These are phyloP conservation scores for Tringa solitaria DNA, from an alignment of 2,113 vertebrate species.

Conservation along the genomic window DNA sequence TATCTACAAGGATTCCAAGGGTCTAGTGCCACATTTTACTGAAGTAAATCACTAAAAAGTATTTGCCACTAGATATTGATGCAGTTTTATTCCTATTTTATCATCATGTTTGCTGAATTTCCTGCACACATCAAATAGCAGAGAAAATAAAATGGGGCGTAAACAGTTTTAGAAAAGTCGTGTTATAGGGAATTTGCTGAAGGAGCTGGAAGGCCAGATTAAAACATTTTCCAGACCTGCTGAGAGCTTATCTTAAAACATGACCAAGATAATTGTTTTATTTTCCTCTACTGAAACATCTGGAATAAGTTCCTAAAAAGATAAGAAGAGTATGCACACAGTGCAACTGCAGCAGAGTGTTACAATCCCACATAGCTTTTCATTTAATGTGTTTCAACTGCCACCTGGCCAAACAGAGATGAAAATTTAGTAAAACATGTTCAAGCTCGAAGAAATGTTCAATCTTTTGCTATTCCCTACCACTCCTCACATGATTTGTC, in stretches of 20 bases:
- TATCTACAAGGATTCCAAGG: background rate
- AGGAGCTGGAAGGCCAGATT: constrained; percentile 55
- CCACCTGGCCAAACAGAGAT: constrained; percentile 46
- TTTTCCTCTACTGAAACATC: constrained; percentile 56
- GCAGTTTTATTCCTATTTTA: background rate
- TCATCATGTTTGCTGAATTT: background rate
- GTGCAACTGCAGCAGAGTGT: constrained; percentile 21
- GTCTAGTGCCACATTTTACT: background rate
- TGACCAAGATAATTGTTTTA: constrained; percentile 57
- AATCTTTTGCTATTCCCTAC: constrained; percentile 47
- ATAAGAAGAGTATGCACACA: constrained; percentile 44
- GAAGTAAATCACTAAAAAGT: background rate
- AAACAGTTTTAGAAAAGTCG: constrained; percentile 34
- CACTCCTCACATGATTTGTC: constrained; percentile 25
- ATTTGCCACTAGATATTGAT: background rate
- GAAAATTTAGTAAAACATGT: constrained; percentile 42
- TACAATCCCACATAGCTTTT: constrained; percentile 43
- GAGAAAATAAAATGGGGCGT: background rate
- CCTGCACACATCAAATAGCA: background rate
- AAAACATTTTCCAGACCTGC: constrained; percentile 53
- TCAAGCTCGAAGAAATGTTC: constrained; percentile 33
- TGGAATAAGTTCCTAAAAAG: constrained; percentile 59
- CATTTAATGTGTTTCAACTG: constrained; percentile 45
- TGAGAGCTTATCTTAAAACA: constrained; percentile 62
- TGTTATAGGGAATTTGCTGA: constrained; percentile 48